These are phyloP conservation scores for Xestoiulus laeticollis DNA, from an alignment of 2,888 invertebrate species.

Conservation along the genomic window DNA sequence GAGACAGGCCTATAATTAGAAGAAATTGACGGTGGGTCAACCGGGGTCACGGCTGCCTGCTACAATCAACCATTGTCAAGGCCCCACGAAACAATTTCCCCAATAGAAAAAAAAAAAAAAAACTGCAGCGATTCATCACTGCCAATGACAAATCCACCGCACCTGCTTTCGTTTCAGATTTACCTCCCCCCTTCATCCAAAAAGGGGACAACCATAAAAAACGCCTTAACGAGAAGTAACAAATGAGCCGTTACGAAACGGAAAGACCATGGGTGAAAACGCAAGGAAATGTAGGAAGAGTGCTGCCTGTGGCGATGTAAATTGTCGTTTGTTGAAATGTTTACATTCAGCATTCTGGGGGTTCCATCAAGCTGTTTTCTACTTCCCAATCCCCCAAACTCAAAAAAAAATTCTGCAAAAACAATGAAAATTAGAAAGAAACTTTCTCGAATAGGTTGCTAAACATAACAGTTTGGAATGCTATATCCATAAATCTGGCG, in stretches of 20 bases:
- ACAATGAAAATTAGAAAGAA: too few relatives aligned
- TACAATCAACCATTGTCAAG: constrained; percentile 13
- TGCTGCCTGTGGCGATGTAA: not conserved
- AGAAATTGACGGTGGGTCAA: not conserved
- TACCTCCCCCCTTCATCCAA: not conserved
- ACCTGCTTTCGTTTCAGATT: not conserved
- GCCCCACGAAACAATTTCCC: not conserved
- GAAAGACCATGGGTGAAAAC: not conserved
- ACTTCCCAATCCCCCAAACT: not conserved
- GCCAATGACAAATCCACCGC: constrained; percentile 8
- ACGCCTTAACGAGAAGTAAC: constrained; percentile 6
- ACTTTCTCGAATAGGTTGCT: too few relatives aligned
- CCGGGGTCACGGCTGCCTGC: not conserved
- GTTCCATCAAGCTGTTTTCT: not conserved
- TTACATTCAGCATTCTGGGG: not conserved
- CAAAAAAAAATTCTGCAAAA: too few relatives aligned
- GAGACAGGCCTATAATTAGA: not conserved
- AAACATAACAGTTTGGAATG: too few relatives aligned
- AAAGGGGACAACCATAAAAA: not conserved
- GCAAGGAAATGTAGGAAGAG: not conserved
- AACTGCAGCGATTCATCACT: constrained; percentile 18
- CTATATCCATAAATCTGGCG: too few relatives aligned
- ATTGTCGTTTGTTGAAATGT: constrained; percentile 26
- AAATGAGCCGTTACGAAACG: constrained; percentile 8
- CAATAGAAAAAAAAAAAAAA: not conserved